Percentiles rank a stretch among this genome's conserved stretches.
These are phyloP conservation scores for Mimumesa dahlbomi DNA, from an alignment of 2,888 invertebrate genomes.

Conservation along the genomic window DNA sequence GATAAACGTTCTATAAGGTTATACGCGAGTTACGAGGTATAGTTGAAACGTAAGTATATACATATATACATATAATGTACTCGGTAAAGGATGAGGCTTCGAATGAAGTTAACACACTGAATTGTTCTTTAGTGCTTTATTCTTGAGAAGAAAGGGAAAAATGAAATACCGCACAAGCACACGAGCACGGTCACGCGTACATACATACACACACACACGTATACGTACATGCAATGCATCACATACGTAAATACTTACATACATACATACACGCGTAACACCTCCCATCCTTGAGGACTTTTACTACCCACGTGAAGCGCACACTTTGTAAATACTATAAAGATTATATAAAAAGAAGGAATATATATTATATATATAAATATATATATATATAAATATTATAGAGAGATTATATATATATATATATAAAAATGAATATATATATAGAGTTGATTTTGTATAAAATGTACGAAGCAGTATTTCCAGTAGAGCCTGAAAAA, in stretches of 20 bases:
- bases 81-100: constrained; percentile 7
- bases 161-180: constrained; percentile 39
- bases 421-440: constrained; percentile 47
- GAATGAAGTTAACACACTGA: constrained; percentile 8
- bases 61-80: too few species aligned
- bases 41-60: constrained; percentile 29
- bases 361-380: constrained; percentile 59
- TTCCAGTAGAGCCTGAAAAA: constrained; percentile 67
- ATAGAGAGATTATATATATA: constrained; percentile 53
- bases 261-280: too few species aligned
- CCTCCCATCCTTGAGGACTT: constrained; percentile 37
- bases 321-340: constrained; percentile 69
- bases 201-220: too few species aligned
- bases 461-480: constrained; percentile 72
- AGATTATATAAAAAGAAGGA: constrained; percentile 62
- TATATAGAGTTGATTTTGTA: constrained; percentile 69
- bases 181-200: too few species aligned
- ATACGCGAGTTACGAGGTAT: constrained; percentile 31
- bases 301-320: constrained; percentile 54
- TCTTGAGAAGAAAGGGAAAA: too few species aligned
- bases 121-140: constrained; percentile 45
- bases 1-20: constrained; percentile 30
- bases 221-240: too few species aligned
- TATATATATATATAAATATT: constrained; percentile 52
- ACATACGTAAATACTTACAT: too few species aligned